phyloP scores from a whole-genome alignment of 2,888 invertebrate species.

The Bibio marci region DNA sequence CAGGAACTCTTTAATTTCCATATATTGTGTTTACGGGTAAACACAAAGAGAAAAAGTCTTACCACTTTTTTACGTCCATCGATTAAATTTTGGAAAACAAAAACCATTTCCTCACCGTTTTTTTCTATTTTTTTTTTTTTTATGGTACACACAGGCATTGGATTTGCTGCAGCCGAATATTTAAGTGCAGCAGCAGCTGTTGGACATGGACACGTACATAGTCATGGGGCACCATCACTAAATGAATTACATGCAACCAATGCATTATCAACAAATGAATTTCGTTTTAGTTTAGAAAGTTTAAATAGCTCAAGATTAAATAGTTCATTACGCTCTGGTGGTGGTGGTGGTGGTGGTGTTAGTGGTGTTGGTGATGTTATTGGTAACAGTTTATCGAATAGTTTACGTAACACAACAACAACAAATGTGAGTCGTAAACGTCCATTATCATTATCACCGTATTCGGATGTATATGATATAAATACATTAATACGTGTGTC shows the following conservation, averaged over 20 bases:
- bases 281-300: conserved; percentile 79
- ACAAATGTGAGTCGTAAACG: conserved; percentile 58
- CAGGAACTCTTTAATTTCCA: too few relatives aligned
- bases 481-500: conserved; percentile 92
- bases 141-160: neutral
- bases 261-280: conserved; percentile 70
- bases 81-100: neutral
- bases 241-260: conserved; percentile 36
- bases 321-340: conserved; percentile 41
- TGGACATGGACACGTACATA: conserved; percentile 8
- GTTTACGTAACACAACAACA: neutral
- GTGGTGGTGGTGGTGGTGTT: conserved; percentile 9
- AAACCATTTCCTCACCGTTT: too few relatives aligned
- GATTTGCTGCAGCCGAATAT: too few relatives aligned
- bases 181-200: neutral
- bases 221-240: conserved; percentile 12
- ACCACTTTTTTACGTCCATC: too few relatives aligned
- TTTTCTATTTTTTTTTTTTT: too few relatives aligned
- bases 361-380: neutral
- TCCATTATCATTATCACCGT: conserved; percentile 85
- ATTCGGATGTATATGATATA: conserved; percentile 89
- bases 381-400: neutral
- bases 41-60: too few relatives aligned
- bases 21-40: too few relatives aligned
- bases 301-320: conserved; percentile 51